These are phyloP conservation scores for Willowsia nigromaculata DNA, from an alignment of 2,888 invertebrate species.

Conservation along the genomic window DNA sequence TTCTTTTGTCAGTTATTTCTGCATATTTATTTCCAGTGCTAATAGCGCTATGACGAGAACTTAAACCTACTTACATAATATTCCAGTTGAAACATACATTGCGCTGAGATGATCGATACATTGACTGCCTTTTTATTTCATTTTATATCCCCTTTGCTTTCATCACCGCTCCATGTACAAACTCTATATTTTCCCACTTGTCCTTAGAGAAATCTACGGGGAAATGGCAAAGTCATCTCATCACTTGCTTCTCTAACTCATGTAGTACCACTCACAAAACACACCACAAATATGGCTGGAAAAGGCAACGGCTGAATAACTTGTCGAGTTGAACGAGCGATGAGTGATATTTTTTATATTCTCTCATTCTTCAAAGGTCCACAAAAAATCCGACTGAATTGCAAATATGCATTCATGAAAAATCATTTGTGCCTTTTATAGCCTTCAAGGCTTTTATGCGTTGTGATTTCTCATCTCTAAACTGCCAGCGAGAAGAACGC, in stretches of 20 bases:
- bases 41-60: background rate
- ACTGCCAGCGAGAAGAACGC: constrained; percentile 14
- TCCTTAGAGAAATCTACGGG: background rate
- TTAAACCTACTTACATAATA: background rate
- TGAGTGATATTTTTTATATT: background rate
- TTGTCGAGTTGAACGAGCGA: background rate
- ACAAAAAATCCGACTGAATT: constrained; percentile 42
- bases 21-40: background rate
- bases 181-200: background rate
- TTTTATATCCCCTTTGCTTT: background rate
- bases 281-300: background rate
- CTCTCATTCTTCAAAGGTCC: background rate
- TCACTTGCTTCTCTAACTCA: background rate
- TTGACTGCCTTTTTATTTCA: background rate
- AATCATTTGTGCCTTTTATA: constrained; percentile 61
- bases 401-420: constrained; percentile 65
- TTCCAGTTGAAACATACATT: background rate
- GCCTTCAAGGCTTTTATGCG: constrained; percentile 59
- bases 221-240: background rate
- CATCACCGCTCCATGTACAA: background rate
- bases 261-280: background rate
- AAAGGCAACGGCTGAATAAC: constrained; percentile 30
- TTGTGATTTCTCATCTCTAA: constrained; percentile 38
- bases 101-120: background rate
- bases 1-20: background rate